Evolutionary conservation across 2,797 vertebrate genomes (phyloP), one percentile per base, ranked within the genome.

Genomic region (Lateolabrax maculatus): DNA sequence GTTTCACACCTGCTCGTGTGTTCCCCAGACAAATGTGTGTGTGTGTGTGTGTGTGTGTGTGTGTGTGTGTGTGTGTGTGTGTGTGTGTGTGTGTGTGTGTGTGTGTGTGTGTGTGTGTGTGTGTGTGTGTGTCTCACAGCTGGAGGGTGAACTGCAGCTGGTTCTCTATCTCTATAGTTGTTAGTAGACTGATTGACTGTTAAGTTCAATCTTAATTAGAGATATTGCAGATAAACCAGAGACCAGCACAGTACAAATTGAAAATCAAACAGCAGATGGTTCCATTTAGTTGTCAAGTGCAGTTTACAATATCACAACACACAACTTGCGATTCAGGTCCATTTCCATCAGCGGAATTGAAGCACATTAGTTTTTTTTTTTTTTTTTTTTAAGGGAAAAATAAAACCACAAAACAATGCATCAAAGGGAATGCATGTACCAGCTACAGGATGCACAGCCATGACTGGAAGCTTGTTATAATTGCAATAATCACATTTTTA

Each of bases 151-250:
- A 15, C 58, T 70, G 55, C 88, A 87, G 87, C 85, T 86, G 84
- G 64, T 83, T 51, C 57, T 48, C 55, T 21, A 51, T 80, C 79
- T 79, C 73, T 68, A 63, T 79, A 84, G 70, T 71, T 87, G 75
- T 79, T 82, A 52, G 67, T 49, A 53, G 62, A 62, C 77, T 84
- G 80, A 89, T 90, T 85, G 77, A 67, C 61, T 76, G 67, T 85
- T 88, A 64, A 69, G 43, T 81, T 88, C 27, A 57, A 56, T 75
- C 57, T 79, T 78, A 80, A 86, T 87, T 85, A 79, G 27, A 77
- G 69, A 67, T 72, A 48, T 34, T 73, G 39, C 23, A 36, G 53
- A 70, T 65, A 57, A 83, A 36, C 43, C 71, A 31, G 61, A 71
- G 21, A 61, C 52, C 44, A 37, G 23, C 2, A 37, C 52, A 18